Evolutionary conservation across 2,797 vertebrate species (phyloP).

Genomic region (Anabacerthia variegaticeps): DNA sequence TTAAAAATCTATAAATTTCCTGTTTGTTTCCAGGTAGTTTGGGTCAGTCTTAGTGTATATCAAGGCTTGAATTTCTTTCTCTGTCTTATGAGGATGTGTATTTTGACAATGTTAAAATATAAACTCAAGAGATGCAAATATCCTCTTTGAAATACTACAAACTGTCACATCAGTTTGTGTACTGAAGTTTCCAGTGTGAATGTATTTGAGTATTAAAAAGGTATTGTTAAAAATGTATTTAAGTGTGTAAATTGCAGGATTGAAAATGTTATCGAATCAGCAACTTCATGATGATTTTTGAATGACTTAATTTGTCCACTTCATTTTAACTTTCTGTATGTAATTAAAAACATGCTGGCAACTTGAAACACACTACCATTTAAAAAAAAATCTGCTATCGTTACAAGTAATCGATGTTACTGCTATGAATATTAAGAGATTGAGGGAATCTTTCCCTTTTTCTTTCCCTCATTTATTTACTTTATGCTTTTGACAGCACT

Average conservation of each 20-base stretch:
- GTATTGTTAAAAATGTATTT: background rate
- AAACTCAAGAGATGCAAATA: background rate
- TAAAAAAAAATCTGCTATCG: background rate
- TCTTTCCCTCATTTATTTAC: background rate
- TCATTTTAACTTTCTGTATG: background rate
- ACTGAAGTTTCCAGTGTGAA: background rate
- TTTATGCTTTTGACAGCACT: background rate
- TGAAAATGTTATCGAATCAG: background rate
- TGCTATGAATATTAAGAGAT: background rate
- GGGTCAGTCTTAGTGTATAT: background rate
- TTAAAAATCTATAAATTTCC: background rate
- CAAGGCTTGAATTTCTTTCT: background rate
- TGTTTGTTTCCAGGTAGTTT: background rate
- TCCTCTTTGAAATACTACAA: background rate
- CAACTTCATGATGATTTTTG: background rate
- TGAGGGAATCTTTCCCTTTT: background rate
- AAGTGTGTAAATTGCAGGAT: background rate
- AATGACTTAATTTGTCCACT: background rate
- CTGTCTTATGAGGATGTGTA: background rate
- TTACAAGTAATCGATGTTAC: background rate
- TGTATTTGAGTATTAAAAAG: background rate
- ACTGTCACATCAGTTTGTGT: background rate
- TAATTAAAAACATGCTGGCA: background rate
- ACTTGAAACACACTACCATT: background rate
- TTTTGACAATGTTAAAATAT: background rate